Evolutionary conservation across 1,140 invertebrate species (phyloP).

Genomic region (Cyrtorhinus lividipennis): DNA sequence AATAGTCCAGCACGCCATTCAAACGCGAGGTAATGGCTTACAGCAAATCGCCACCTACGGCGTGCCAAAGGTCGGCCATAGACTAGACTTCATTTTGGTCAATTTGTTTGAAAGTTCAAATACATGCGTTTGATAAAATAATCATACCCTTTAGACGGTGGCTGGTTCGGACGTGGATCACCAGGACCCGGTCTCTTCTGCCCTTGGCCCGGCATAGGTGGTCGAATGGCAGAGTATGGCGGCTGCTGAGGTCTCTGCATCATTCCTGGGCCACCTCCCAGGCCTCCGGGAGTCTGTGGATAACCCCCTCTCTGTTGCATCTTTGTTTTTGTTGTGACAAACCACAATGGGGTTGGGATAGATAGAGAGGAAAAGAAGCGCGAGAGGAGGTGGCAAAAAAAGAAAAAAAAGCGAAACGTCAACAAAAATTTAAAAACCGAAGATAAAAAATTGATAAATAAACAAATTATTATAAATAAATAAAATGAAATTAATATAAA

Average conservation of each 20-base stretch:
- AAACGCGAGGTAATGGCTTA: too few species aligned
- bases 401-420: slow-evolving; percentile 13
- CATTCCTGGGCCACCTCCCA: slow-evolving; percentile 35
- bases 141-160: slow-evolving; percentile 29
- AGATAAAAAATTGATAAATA: slow-evolving; percentile 22
- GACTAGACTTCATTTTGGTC: too few species aligned
- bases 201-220: slow-evolving; percentile 36
- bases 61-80: too few species aligned
- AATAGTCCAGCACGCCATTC: too few species aligned
- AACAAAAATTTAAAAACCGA: slow-evolving; percentile 31
- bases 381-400: too few species aligned
- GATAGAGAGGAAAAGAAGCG: background rate
- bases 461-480: slow-evolving; percentile 26
- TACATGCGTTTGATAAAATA: too few species aligned
- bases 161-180: slow-evolving; percentile 44
- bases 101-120: too few species aligned
- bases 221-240: slow-evolving; percentile 35
- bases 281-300: slow-evolving; percentile 23
- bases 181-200: slow-evolving; percentile 42
- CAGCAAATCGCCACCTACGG: too few species aligned
- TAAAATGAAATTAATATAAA: too few species aligned
- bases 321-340: slow-evolving; percentile 24
- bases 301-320: slow-evolving; percentile 32
- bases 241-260: slow-evolving; percentile 39
- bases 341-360: background rate